phyloP scores from a whole-genome alignment of 1,140 invertebrate species.

The Stenopsyche tienmushanensis region DNA sequence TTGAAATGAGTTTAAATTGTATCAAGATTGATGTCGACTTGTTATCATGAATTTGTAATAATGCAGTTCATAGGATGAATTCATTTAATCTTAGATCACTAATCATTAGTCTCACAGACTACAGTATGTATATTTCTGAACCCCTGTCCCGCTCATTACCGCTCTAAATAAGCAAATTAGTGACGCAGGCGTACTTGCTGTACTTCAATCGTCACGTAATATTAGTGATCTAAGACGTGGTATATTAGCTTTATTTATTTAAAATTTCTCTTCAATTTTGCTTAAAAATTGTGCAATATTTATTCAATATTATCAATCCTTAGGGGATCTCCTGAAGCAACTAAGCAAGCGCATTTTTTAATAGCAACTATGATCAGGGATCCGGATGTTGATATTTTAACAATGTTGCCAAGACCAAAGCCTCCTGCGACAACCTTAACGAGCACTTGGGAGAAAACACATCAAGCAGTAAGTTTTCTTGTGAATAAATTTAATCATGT shows the following conservation, averaged over 20 bases:
- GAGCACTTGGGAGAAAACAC: constrained; percentile 62
- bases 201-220: no score
- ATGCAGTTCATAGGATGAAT: no score
- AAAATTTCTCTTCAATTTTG: no score
- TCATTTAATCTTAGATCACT: no score
- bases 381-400: constrained; percentile 86
- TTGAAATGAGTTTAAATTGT: no score
- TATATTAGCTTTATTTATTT: no score
- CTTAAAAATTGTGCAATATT: no score
- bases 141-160: not conserved
- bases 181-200: no score
- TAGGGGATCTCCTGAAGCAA: constrained; percentile 86
- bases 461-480: constrained; percentile 42
- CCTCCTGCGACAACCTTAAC: constrained; percentile 53
- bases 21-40: no score
- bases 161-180: not conserved
- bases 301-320: not conserved
- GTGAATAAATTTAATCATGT: not conserved
- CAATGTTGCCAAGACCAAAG: constrained; percentile 75
- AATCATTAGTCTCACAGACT: no score
- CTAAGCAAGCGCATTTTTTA: constrained; percentile 83
- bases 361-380: constrained; percentile 89
- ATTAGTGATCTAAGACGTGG: no score
- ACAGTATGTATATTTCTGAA: not conserved
- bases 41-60: no score